Evolutionary conservation across 2,113 vertebrate genomes (phyloP), one percentile per base, ranked within the genome.

Genomic region (Semnopithecus entellus): DNA sequence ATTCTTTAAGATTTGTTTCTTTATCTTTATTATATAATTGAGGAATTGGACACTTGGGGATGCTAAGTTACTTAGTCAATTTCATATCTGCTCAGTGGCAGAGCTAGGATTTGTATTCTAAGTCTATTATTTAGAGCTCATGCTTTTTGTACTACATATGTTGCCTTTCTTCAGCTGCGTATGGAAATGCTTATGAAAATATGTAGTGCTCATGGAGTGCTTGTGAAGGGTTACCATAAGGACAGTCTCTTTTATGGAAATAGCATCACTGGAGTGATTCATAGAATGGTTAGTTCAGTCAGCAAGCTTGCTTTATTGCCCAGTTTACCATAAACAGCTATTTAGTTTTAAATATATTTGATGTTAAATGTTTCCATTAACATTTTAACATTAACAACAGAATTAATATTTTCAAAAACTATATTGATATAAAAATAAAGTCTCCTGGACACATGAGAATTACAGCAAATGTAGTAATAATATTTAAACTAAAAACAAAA

Each of bases 291-390:
- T 80, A 84, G 38, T 57, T 93, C 64, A 55, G 50, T 96, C 14
- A 93, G 18, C 55, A 64, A 40, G 38, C 10, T 64, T 80, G 76
- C 48, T 45, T 35, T 94, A 88, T 91, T 95, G 55, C 43, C 45
- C 76, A 85, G 23, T 73, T 91, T 78, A 52, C 45, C 75, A 92
- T 84, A 76, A 90, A 73, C 64, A 93, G n/a, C 48, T 94, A 83
- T 96, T 95, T 86, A 76, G 43, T 88, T 97, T 96, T 94, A 97
- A 95, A 78, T 81, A 45, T 64, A 50, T 83, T 96, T 96, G 50
- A 50, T 72, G 59, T 91, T 94, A 35, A 68, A 85, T 43, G 40
- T 91, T 45, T 57, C 55, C n/a, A 78, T 72, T 82, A 90, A 93
- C 82, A 32, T 55, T 55, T 55, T 55, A 55, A 20, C 52, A 55